A percentile compares a stretch with the other conserved stretches of the same genome.
phyloP scores from a whole-genome alignment of 2,888 invertebrate genomes.

The Phyto melanocephala region DNA sequence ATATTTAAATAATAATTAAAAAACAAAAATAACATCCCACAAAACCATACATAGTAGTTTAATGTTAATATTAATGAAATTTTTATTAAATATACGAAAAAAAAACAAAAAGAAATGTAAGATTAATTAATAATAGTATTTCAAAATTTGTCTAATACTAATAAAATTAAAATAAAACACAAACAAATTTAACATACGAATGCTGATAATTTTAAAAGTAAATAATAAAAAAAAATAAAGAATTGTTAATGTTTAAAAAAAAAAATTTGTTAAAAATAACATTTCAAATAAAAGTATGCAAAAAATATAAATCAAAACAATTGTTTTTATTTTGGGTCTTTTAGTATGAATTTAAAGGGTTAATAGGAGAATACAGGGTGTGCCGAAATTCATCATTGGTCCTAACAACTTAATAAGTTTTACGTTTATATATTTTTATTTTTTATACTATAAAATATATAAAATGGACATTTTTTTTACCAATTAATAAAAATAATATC shows the following conservation, averaged over 20 bases:
- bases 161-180: constrained; percentile 67
- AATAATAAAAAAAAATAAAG: constrained; percentile 67
- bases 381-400: too few species aligned
- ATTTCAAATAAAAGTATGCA: constrained; percentile 76
- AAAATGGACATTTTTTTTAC: too few species aligned
- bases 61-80: constrained; percentile 66
- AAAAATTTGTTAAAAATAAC: constrained; percentile 78
- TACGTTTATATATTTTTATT: too few species aligned
- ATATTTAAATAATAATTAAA: constrained; percentile 32
- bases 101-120: constrained; percentile 61
- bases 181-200: constrained; percentile 66
- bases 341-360: too few species aligned
- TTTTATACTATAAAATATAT: too few species aligned
- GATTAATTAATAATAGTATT: constrained; percentile 67
- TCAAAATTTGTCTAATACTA: constrained; percentile 71
- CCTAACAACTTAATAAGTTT: too few species aligned
- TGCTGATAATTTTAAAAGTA: constrained; percentile 63
- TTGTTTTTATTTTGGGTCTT: not conserved
- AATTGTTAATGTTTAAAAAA: constrained; percentile 79
- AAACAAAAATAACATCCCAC: constrained; percentile 51
- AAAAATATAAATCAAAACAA: constrained; percentile 59
- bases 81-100: constrained; percentile 66
- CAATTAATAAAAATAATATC: too few species aligned
- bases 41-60: constrained; percentile 57
- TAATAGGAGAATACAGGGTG: too few species aligned